Evolutionary conservation across 2,113 vertebrate species (phyloP), one percentile per base, ranked within the genome.

Genomic region (Phoxinus phoxinus): DNA sequence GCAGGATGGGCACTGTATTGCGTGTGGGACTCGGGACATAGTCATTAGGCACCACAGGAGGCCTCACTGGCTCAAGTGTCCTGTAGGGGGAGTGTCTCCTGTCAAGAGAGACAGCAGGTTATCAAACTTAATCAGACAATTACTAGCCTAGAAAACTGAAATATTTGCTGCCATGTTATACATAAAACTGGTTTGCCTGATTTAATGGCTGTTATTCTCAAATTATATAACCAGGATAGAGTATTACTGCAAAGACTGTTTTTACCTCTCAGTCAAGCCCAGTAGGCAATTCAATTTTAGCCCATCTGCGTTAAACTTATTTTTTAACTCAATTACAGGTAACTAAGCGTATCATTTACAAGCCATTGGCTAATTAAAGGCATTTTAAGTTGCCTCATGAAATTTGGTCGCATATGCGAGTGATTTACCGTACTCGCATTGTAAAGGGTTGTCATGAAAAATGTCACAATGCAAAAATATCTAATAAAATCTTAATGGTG

Each of bases 41-140:
- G 94, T 99, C 97, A 87, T 99, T 98, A 92, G 98, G 98, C 87
- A 99, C 96, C 94, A 98, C 97, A 2, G 97, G 98, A 87, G 98
- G 97, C 91, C 96, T 96, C 90, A 99, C 98, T 3, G 97, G 98
- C 94, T 99, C 98, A 94, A 99, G 92, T 23, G 97, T 99, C 94
- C 97, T 97, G 92, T 98, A 99, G 86, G 98, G 97, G 93, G 97
- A 98, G 94, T 96, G 97, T 93, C 97, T 97, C 95, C 97, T 99
- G 95, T 92, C 88, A 59, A 61, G 30, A 76, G 5, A 7, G n/a
- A 90, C 10, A 93, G 87, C 81, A 89, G 73, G 67, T 86, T 17
- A 87, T 67, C 15, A 75, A 51, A 11, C 3, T 10, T 35, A 0
- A 37, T 69, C 65, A 69, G 32, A 69, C 17, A 69, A 21, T 35